These are phyloP conservation scores for Drosophila serrata DNA, from an alignment of 1,140 invertebrate species.

Conservation along the genomic window DNA sequence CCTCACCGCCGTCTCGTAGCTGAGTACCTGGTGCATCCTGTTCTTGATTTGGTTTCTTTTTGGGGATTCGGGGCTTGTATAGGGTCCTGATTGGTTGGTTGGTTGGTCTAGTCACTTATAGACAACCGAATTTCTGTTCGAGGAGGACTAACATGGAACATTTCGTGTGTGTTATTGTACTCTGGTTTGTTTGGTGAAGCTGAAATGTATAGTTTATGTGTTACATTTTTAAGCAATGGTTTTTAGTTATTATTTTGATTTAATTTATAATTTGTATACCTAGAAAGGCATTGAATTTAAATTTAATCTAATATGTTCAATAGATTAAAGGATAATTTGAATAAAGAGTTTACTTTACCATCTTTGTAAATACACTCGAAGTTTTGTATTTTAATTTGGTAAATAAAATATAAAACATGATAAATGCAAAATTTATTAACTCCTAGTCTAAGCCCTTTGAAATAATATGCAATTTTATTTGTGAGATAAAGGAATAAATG, in stretches of 20 bases:
- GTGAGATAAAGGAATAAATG: neutral
- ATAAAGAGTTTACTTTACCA: too few relatives aligned
- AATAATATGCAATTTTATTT: neutral
- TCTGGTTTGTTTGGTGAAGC: neutral
- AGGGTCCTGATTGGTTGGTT: neutral
- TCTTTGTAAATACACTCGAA: neutral
- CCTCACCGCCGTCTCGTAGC: slow-evolving; percentile 84
- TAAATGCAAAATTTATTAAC: neutral
- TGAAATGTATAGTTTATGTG: neutral
- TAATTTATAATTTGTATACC: neutral
- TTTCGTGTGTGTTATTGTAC: slow-evolving; percentile 15
- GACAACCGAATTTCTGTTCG: neutral
- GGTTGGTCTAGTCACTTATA: slow-evolving; percentile 15
- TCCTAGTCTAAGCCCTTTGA: neutral
- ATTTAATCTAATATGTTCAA: neutral
- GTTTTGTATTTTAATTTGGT: too few relatives aligned
- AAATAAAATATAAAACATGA: neutral
- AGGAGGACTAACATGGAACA: neutral
- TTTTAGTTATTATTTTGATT: neutral
- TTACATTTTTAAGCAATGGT: neutral
- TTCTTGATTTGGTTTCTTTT: neutral
- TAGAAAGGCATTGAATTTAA: neutral
- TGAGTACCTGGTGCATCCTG: slow-evolving; percentile 84
- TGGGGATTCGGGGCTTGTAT: slow-evolving; percentile 8
- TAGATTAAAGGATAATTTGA: neutral